Conservation (phyloP, 1,140 invertebrate genomes). For the Drosophila ercepeae region DNA sequence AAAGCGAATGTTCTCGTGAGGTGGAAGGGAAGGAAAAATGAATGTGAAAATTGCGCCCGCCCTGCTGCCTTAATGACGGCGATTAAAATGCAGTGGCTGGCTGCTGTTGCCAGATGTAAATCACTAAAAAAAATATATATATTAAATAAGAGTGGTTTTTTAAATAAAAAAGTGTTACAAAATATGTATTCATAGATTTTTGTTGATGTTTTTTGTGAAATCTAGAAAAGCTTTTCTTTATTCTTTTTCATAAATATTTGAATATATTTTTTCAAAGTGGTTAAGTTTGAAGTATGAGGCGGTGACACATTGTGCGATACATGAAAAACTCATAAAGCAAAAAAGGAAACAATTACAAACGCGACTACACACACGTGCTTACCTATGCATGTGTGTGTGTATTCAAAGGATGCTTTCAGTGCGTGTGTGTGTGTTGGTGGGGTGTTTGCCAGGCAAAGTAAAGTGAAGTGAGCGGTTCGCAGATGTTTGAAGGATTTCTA, state of each 20-base stretch:
- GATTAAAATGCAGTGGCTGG: constrained; percentile 69
- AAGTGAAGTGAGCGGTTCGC: constrained; percentile 26
- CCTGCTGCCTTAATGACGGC: constrained; percentile 68
- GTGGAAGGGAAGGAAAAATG: not conserved
- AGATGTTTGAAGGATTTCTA: constrained; percentile 81
- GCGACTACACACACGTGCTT: constrained; percentile 26
- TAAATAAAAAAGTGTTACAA: not conserved
- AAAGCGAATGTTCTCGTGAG: not conserved
- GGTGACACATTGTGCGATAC: constrained; percentile 62
- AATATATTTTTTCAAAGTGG: constrained; percentile 25
- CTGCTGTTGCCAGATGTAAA: constrained; percentile 25
- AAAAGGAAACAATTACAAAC: constrained; percentile 75
- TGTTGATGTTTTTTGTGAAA: not conserved
- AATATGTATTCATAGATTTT: too few relatives aligned
- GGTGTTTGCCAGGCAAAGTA: constrained; percentile 2
- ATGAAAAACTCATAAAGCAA: constrained; percentile 74
- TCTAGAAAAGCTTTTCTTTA: not conserved
- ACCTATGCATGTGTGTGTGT: constrained; percentile 9
- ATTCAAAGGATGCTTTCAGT: constrained; percentile 10
- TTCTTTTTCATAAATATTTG: too few relatives aligned
- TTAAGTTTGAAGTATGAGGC: constrained; percentile 5
- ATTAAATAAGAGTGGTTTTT: not conserved
- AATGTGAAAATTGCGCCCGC: constrained; percentile 63
- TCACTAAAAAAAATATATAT: constrained; percentile 12
- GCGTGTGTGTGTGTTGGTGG: not conserved